phyloP scores from a whole-genome alignment of 2,113 vertebrate genomes.

The Paedocypris sp. region DNA sequence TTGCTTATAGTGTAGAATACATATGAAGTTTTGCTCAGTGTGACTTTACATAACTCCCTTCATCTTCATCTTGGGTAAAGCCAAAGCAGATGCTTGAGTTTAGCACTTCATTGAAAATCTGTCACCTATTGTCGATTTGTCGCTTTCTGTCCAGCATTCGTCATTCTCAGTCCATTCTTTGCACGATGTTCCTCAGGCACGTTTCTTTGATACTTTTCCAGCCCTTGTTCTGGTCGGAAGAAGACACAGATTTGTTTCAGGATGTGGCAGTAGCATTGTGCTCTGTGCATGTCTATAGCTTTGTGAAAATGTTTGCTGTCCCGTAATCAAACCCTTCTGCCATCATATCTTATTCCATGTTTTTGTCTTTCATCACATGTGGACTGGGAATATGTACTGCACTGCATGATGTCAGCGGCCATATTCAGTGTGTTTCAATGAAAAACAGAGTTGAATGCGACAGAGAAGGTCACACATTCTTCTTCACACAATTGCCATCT shows the following conservation, averaged over 20 bases:
- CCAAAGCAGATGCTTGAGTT: constrained; percentile 1
- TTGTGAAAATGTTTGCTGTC: not conserved
- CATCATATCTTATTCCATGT: not conserved
- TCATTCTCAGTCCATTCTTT: not conserved
- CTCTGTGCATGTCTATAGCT: not conserved
- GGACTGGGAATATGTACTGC: not conserved
- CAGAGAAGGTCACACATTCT: constrained; percentile 22
- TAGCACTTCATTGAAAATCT: not conserved
- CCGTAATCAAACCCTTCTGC: not conserved
- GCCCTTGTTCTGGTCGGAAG: not conserved
- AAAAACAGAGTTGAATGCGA: not conserved
- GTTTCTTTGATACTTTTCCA: not conserved
- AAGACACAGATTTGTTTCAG: not conserved
- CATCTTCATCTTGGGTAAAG: not conserved
- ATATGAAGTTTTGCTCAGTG: not conserved
- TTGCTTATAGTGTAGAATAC: not conserved
- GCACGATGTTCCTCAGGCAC: not conserved
- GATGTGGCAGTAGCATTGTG: not conserved
- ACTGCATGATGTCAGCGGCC: constrained; percentile 10
- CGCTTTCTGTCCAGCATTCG: not conserved
- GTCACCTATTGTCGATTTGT: not conserved
- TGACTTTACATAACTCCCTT: constrained; percentile 22
- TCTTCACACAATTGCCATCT: constrained; percentile 10
- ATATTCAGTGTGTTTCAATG: not conserved
- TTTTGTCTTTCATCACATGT: not conserved